Evolutionary conservation across 2,888 invertebrate genomes (phyloP).

Genomic region (Mechanitis messenoides): DNA sequence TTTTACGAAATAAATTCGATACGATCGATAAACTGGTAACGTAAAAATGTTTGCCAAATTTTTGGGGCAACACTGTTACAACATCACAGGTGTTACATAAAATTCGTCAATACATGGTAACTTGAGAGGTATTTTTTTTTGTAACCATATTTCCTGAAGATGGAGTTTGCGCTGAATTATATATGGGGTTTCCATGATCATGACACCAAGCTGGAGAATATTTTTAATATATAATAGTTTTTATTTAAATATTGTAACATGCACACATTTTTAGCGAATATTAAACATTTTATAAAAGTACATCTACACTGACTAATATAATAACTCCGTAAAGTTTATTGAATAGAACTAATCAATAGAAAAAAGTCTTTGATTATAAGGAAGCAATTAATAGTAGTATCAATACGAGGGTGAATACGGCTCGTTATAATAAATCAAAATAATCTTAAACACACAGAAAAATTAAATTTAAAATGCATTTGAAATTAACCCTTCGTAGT

Average conservation of each 20-base stretch:
- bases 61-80: neutral
- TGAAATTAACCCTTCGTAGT: neutral
- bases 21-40: neutral
- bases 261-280: too few relatives aligned
- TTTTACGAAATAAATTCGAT: too few relatives aligned
- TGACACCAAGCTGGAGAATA: constrained; percentile 27
- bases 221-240: constrained; percentile 2
- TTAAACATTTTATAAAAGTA: too few relatives aligned
- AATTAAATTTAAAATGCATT: neutral
- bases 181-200: constrained; percentile 36
- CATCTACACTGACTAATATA: too few relatives aligned
- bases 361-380: too few relatives aligned
- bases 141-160: constrained; percentile 26
- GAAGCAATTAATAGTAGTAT: too few relatives aligned
- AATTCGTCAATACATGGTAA: constrained; percentile 22
- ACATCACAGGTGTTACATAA: constrained; percentile 20
- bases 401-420: too few relatives aligned
- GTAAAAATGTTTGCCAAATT: neutral
- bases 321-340: too few relatives aligned
- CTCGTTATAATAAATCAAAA: too few relatives aligned
- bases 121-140: constrained; percentile 21
- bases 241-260: neutral
- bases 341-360: too few relatives aligned
- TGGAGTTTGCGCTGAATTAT: constrained; percentile 43
- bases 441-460: too few relatives aligned